Conservation (phyloP, 2,888 invertebrate genomes). For the Diplolepis rosae region DNA sequence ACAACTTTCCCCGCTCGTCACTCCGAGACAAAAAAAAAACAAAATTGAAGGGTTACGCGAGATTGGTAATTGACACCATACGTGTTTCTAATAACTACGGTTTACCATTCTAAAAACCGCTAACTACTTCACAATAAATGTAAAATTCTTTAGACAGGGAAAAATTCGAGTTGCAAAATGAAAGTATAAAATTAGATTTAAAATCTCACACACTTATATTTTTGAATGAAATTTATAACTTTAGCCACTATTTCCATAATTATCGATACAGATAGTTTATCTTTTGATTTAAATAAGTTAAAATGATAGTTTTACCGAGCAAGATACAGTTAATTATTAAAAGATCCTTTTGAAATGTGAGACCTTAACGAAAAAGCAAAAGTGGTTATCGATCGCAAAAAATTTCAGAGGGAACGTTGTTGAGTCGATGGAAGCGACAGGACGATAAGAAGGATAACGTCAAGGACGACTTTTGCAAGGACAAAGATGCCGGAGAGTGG, state of each 20-base stretch:
- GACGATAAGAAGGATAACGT: constrained; percentile 89
- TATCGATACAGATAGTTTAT: no score
- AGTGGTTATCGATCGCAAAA: not conserved
- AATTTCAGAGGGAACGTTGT: constrained; percentile 74
- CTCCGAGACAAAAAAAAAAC: constrained; percentile 53
- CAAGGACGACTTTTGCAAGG: constrained; percentile 92
- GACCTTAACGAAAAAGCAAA: not conserved
- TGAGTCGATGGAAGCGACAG: constrained; percentile 80
- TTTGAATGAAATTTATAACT: no score
- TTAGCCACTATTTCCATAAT: no score
- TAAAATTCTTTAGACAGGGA: no score
- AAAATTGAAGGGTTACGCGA: constrained; percentile 41
- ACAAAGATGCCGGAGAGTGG: constrained; percentile 96
- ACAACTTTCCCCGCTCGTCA: constrained; percentile 73
- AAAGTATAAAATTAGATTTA: no score
- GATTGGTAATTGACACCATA: constrained; percentile 28
- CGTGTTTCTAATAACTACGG: not conserved
- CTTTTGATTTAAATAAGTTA: no score
- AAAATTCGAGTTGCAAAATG: no score
- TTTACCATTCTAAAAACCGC: not conserved
- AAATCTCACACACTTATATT: no score
- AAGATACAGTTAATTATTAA: no score
- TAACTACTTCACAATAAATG: no score
- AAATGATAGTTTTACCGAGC: no score
- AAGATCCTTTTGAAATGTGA: not conserved